Evolutionary conservation across 2,797 vertebrate species (phyloP).

Genomic region (Sylvilagus floridanus): DNA sequence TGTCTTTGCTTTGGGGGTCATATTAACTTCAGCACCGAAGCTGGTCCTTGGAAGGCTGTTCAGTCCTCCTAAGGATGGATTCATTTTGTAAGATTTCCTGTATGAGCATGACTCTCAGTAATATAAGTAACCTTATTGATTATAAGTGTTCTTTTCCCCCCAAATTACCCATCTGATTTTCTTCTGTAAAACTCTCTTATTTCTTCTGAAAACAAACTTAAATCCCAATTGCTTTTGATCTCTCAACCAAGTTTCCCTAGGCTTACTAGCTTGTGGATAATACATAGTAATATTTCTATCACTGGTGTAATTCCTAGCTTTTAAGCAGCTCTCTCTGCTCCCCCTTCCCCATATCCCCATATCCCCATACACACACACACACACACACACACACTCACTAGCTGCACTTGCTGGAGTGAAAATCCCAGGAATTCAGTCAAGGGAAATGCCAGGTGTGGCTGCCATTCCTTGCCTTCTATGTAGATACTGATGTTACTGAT

Average conservation of each 20-base stretch:
- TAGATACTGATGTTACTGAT: not conserved
- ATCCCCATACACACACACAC: no score
- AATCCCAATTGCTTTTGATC: slow-evolving; percentile 61
- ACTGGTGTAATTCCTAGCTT: slow-evolving; percentile 44
- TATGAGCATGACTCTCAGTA: slow-evolving; percentile 58
- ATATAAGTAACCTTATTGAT: slow-evolving; percentile 75
- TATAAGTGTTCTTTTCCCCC: not conserved
- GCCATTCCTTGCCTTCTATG: rapidly evolving
- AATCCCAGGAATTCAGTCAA: not conserved
- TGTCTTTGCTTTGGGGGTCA: slow-evolving; percentile 63
- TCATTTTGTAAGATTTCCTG: slow-evolving; percentile 70
- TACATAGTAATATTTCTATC: slow-evolving; percentile 30
- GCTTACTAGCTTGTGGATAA: slow-evolving; percentile 47
- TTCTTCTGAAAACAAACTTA: slow-evolving; percentile 57
- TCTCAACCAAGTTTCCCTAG: slow-evolving; percentile 48
- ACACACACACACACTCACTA: not conserved
- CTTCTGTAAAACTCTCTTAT: slow-evolving; percentile 58
- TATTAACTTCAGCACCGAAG: slow-evolving; percentile 65
- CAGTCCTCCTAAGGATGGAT: slow-evolving; percentile 52
- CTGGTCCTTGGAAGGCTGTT: not conserved
- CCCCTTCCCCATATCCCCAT: not conserved
- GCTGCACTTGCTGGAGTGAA: not conserved
- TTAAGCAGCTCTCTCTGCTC: not conserved
- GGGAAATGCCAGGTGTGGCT: not conserved
- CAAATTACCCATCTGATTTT: slow-evolving; percentile 58